These are phyloP conservation scores for Epiblema foenella DNA, from an alignment of 2,888 invertebrate species.

Conservation along the genomic window DNA sequence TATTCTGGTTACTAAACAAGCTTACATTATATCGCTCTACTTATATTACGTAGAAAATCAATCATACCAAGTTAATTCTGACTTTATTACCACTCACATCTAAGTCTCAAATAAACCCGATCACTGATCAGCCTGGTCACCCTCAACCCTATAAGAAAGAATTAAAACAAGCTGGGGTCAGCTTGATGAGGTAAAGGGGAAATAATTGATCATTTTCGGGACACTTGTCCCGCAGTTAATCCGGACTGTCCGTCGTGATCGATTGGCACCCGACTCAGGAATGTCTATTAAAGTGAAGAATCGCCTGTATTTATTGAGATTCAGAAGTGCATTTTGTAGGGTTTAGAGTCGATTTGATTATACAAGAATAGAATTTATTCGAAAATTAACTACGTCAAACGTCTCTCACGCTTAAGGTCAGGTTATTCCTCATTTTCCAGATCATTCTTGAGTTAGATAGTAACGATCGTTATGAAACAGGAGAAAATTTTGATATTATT, in stretches of 20 bases:
- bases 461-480: too few relatives aligned
- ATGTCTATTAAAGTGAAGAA: slow-evolving; percentile 62
- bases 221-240: slow-evolving; percentile 78
- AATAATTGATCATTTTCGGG: slow-evolving; percentile 83
- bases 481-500: too few relatives aligned
- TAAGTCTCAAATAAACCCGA: slow-evolving; percentile 29
- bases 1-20: too few relatives aligned
- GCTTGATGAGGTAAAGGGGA: slow-evolving; percentile 82
- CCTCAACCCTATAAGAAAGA: slow-evolving; percentile 77
- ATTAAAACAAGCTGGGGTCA: slow-evolving; percentile 78
- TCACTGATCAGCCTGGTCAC: slow-evolving; percentile 43
- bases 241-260: slow-evolving; percentile 66
- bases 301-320: slow-evolving; percentile 42
- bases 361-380: neutral
- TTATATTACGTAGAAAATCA: too few relatives aligned
- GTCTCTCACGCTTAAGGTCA: too few relatives aligned
- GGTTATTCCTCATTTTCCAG: too few relatives aligned
- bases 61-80: too few relatives aligned
- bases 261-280: slow-evolving; percentile 64
- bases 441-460: too few relatives aligned
- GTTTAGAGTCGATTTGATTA: neutral
- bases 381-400: neutral
- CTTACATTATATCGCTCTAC: too few relatives aligned
- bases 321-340: neutral
- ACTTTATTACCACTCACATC: neutral